Percentiles rank a stretch among this genome's conserved stretches.
Conservation (phyloP, 2,888 invertebrate genomes). For the Mythimna loreyi region DNA sequence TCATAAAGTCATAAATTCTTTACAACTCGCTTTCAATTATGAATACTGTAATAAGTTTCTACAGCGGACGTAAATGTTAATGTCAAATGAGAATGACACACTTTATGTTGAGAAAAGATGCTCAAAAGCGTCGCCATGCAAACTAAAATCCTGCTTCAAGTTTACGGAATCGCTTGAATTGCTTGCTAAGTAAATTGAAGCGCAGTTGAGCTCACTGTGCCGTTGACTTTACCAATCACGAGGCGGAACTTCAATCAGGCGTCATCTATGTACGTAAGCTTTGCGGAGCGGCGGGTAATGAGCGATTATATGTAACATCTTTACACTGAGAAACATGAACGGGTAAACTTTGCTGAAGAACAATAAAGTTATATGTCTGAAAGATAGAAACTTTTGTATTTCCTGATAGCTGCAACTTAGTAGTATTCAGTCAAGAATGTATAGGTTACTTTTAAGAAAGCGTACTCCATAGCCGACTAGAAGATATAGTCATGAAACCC, state of each 20-base stretch:
- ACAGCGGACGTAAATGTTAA: conserved; percentile 1
- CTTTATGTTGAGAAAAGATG: conserved; percentile 23
- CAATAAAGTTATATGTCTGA: too few species aligned
- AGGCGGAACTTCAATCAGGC: conserved; percentile 67
- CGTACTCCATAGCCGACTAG: too few species aligned
- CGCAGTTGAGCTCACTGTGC: conserved; percentile 54
- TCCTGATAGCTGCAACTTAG: too few species aligned
- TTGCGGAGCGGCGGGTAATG: conserved; percentile 45
- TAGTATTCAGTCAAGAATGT: too few species aligned
- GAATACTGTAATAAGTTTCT: conserved; percentile 17
- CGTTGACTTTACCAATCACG: conserved; percentile 65
- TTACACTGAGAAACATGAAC: not conserved
- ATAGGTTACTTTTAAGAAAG: too few species aligned
- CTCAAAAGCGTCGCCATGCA: conserved; percentile 37
- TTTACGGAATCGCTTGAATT: conserved; percentile 63
- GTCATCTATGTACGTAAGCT: conserved; percentile 57
- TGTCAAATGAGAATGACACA: conserved; percentile 15
- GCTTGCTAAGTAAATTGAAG: conserved; percentile 66
- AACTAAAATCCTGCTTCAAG: conserved; percentile 57
- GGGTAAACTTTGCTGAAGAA: not conserved
- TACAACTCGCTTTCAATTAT: conserved; percentile 18
- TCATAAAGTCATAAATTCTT: conserved; percentile 15
- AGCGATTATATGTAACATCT: conserved; percentile 42
- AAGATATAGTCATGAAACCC: too few species aligned
- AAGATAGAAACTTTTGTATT: too few species aligned